Percentiles rank a stretch among this genome's conserved stretches.
Conservation (phyloP, 2,888 invertebrate genomes). For the Leptodirus hochenwartii region DNA sequence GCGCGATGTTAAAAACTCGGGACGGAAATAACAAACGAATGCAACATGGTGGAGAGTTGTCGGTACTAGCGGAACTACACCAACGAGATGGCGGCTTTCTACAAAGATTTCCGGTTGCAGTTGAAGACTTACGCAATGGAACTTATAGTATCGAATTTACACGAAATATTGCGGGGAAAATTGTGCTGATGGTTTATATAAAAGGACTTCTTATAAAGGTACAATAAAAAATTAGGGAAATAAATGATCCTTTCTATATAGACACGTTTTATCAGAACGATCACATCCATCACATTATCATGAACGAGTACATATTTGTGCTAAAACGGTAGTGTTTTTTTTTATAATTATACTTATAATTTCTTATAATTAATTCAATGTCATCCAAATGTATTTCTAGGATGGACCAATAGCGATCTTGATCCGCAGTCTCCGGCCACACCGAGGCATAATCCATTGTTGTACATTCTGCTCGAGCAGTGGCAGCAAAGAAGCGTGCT, state of each 20-base stretch:
- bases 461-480: conserved; percentile 69
- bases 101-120: conserved; percentile 29
- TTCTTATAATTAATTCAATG: too few species aligned
- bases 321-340: too few species aligned
- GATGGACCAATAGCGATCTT: conserved; percentile 49
- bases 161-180: conserved; percentile 43
- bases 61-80: conserved; percentile 34
- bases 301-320: too few species aligned
- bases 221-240: conserved; percentile 9
- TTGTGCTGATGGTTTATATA: conserved; percentile 40
- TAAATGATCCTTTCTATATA: too few species aligned
- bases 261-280: too few species aligned
- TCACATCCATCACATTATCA: too few species aligned
- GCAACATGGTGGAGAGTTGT: conserved; percentile 49
- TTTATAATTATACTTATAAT: too few species aligned
- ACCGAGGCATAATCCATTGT: conserved; percentile 59
- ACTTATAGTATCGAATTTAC: conserved; percentile 39
- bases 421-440: conserved; percentile 42
- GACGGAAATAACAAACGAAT: conserved; percentile 43
- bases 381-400: conserved; percentile 23
- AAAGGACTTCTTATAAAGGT: conserved; percentile 50
- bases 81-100: conserved; percentile 30
- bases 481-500: conserved; percentile 45
- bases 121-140: conserved; percentile 44
- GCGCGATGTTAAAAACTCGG: conserved; percentile 37